Evolutionary conservation across 64 coral and sea anemone genomes (phyloP), one percentile per base, ranked within the genome.

Genomic region (Stichodactyla mertensii): DNA sequence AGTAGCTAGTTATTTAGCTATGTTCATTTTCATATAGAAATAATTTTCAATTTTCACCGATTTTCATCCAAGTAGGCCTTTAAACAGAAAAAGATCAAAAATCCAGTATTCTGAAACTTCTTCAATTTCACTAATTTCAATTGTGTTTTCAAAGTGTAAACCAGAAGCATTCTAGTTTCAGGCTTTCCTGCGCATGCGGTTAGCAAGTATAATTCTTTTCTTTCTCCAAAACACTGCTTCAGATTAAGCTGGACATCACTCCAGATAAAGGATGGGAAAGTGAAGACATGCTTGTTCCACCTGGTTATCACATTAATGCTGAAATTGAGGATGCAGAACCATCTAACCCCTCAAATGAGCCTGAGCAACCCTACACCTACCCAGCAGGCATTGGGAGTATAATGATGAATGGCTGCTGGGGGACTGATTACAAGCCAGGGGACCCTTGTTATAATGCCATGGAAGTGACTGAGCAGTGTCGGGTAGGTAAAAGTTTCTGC

Each of bases 351-450:
- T 70, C 62, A 12, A 10, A 61, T 4, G 64, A 77, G 0, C 77
- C 56, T 4, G n/a, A 5, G 12, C 28, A 45, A 7, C 59, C 86
- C 15, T 92, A 80, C 45, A 92, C 77, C 45, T 92, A 87, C 22
- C 90, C 90, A 31, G 86, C 86, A 83, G 90, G 90, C 55, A 80
- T 86, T 11, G 90, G 90, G 1, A 81, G 22, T 10, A 16, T 92
- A 51, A 87, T 87, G 1, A 82, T 92, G 90, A 92, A 92, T 54
- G 90, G 90, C 0, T 92, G 90, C 57, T 92, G 86, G 86, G 90
- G 90, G 55, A 74, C 89, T 53, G 83, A 14, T 5, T 90, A 90
- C 82, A 77, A 84, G 14, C 18, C 18, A 18, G 55, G 54, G 10
- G 89, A 90, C 56, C 89, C 89, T 79, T 90, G 89, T 52, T 90